These are phyloP conservation scores for Melanophora roralis DNA, from an alignment of 2,888 invertebrate genomes.

Conservation along the genomic window DNA sequence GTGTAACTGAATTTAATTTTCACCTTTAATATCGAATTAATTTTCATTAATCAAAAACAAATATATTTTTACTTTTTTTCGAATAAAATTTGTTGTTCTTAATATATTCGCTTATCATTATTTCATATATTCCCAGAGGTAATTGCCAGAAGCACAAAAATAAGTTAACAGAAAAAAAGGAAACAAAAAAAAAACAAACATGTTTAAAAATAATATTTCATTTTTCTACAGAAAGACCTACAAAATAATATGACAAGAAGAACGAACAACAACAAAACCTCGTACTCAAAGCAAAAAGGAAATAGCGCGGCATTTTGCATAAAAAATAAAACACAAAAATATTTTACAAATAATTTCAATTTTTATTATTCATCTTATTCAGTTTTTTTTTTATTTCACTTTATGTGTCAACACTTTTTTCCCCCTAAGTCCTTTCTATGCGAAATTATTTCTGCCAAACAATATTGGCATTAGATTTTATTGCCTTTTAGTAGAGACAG, in stretches of 20 bases:
- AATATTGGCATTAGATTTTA: conserved; percentile 4
- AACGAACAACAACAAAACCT: not conserved
- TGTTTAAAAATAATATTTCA: conserved; percentile 3
- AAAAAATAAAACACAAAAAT: not conserved
- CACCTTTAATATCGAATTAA: no score
- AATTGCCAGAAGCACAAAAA: not conserved
- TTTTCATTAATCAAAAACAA: no score
- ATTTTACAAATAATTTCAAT: not conserved
- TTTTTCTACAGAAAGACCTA: not conserved
- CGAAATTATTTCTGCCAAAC: not conserved
- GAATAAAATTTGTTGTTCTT: no score
- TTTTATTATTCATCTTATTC: not conserved
- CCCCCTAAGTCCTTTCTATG: not conserved
- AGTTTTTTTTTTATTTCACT: not conserved
- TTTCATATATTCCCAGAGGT: conserved; percentile 5
- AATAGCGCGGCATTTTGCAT: not conserved
- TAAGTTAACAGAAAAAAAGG: not conserved
- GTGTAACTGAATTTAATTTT: no score
- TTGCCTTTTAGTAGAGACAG: conserved; percentile 8
- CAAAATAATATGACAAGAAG: conserved; percentile 16
- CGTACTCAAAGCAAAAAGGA: not conserved
- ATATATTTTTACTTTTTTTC: no score
- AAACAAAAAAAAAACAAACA: not conserved
- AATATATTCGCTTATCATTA: not conserved
- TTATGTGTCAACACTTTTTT: conserved; percentile 27